Evolutionary conservation across 1,140 invertebrate species (phyloP).

Genomic region (Dendroctonus ponderosae): DNA sequence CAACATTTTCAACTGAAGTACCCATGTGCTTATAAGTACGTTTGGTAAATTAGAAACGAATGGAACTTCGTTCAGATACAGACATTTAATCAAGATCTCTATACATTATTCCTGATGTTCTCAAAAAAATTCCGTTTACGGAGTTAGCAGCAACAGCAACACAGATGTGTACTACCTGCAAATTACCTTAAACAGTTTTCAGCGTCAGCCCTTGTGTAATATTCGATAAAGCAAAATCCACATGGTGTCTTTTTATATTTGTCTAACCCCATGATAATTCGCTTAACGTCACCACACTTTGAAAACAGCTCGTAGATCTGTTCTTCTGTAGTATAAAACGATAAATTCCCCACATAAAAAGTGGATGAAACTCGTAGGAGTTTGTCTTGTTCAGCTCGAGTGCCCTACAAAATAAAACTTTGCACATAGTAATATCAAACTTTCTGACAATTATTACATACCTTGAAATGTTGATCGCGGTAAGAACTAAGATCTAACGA

Average conservation of each 20-base stretch:
- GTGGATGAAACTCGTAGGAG: constrained; percentile 75
- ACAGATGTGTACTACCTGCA: no score
- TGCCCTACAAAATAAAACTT: constrained; percentile 65
- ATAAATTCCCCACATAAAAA: constrained; percentile 96
- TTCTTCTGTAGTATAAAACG: constrained; percentile 98
- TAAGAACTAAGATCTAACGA: constrained; percentile 84
- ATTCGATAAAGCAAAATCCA: constrained; percentile 99
- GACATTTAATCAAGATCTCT: no score
- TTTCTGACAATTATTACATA: constrained; percentile 50
- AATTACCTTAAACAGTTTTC: constrained; percentile 85
- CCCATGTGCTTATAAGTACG: no score
- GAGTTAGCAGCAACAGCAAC: no score
- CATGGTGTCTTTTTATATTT: constrained; percentile 98
- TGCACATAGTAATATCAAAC: no score
- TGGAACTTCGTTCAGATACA: no score
- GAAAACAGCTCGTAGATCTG: constrained; percentile 98
- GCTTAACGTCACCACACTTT: constrained; percentile 92
- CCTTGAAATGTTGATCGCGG: constrained; percentile 94
- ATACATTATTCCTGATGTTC: no score
- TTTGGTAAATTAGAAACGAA: no score
- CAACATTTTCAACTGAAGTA: no score
- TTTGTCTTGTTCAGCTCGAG: constrained; percentile 87
- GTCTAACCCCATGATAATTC: constrained; percentile 97
- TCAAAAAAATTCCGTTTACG: no score
- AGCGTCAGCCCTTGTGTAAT: constrained; percentile 84